Base-by-base conservation (phyloP, 2,797 vertebrate genomes). In the Buphagus erythrorhynchus region DNA sequence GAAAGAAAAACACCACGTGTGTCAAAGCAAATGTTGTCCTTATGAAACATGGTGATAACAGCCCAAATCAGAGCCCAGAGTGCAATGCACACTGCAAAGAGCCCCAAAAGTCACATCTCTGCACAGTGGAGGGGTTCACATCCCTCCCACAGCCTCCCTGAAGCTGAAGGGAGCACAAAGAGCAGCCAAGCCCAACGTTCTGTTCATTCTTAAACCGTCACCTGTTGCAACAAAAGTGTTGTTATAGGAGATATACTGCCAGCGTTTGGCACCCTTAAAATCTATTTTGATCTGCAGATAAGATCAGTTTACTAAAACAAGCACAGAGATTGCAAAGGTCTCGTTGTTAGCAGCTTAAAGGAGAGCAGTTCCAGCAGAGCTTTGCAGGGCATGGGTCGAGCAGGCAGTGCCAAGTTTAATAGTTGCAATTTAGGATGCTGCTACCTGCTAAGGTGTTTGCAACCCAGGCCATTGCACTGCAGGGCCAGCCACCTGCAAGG, bases 231-330 rank as follows among this genome's bases (percentile, higher is more conserved):
- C 78, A 93, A 67, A 71, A 0, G 9, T 65, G 57, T 43, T 93
- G 52, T 52, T 88, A 48, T 2, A 74, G 81, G 72, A 93, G 89
- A 65, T 59, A 49, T 0, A 74, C n/a, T 83, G 85, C 22, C 77
- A 71, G 31, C 9, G 31, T 75, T 52, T 85, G 69, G 36, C 92
- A 93, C 85, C 43, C 88, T 88, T 59, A 88, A 77, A 94, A 88
- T 84, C 82, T 83, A 90, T 91, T 94, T 81, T 78, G 63, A 95
- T 81, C 79, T 66, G 25, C 75, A 91, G 92, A 94, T 97, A 96
- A 96, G 89, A 95, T 88, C 91, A 59, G 54, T 80, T 86, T 38
- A 19, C 65, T 91, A 84, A 93, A 94, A 90, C 49, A 83, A 93
- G 82, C 74, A 29, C 66, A 33, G 88, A 28, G 95, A 88, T 90